These are phyloP conservation scores for Pipistrellus pipistrellus DNA, from an alignment of 2,797 vertebrate species.

Conservation along the genomic window DNA sequence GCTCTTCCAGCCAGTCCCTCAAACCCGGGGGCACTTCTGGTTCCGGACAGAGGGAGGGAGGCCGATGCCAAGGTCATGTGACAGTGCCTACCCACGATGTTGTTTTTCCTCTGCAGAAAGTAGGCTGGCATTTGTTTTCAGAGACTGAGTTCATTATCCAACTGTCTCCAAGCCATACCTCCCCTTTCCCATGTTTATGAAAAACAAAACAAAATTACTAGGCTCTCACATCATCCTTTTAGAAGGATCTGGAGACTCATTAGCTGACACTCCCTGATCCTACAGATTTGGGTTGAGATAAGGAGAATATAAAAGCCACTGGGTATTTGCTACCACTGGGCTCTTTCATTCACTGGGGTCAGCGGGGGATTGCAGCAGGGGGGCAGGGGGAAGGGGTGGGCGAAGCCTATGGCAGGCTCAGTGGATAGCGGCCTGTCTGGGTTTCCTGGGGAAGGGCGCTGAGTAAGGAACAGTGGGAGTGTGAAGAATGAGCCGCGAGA, in stretches of 20 bases:
- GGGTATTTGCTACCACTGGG: neutral
- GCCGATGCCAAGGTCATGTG: neutral
- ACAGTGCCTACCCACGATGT: neutral
- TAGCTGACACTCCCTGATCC: conserved; percentile 37
- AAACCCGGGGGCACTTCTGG: neutral
- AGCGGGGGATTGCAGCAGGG: neutral
- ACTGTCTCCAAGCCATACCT: conserved; percentile 53
- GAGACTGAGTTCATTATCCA: conserved; percentile 54
- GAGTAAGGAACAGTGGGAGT: conserved; percentile 60
- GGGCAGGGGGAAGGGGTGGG: neutral
- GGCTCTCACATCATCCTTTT: neutral
- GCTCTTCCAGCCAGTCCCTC: neutral
- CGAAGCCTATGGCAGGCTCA: neutral
- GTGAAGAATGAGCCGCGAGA: conserved; percentile 70
- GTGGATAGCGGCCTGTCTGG: neutral
- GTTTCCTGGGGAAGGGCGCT: conserved; percentile 56
- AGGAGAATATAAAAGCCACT: neutral
- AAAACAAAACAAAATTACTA: conserved; percentile 63
- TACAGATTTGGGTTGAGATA: conserved; percentile 11
- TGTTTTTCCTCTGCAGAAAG: conserved; percentile 26
- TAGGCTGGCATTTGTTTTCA: conserved; percentile 55
- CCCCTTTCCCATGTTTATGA: conserved; percentile 38
- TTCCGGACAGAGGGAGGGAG: neutral
- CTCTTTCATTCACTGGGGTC: neutral
- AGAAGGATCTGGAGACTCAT: conserved; percentile 41